Base-by-base conservation (phyloP, 1,140 invertebrate species). In the Marisa cornuarietis region DNA sequence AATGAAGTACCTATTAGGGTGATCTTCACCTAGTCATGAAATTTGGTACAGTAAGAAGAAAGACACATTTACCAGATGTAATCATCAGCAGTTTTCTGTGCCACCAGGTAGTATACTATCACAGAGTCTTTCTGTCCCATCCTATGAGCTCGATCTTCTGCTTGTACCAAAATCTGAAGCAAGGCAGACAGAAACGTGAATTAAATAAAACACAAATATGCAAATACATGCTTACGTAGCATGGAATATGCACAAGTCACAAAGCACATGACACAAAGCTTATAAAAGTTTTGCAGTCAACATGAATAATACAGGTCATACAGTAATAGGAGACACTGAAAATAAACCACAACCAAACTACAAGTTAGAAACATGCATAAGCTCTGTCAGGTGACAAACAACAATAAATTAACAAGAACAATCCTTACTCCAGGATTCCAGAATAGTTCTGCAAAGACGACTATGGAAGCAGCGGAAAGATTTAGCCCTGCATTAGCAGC, bases 401-500 rank as follows among this genome's bases (percentile, higher is more conserved):
- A 65, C 18, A 20, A 65, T 2, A 22, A 20, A 68, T 68, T 1
- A 13, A 68, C 22, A 68, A 58, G n/a, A 26, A 13, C 13, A 65
- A 54, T 8, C 78, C 81, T 78, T 80, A 89, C 96, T 86, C 97
- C 98, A 61, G 98, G 98, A 93, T 99, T 99, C 98, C 98, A 99
- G 90, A 96, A 97, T 22, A 99, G 92, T 92, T 99, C 98, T 0
- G 97, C 97, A 93, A 99, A 99, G 0, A 99, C 90, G 20, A 99
- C 97, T 7, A 97, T 91, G 81, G 94, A 93, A 6, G 98, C 97
- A 6, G 97, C 95, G 0, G 98, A 99, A 66, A 99, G 92, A 24
- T 97, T 99, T 51, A 91, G 79, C 42, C 90, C 90, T 0, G 96
- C 93, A 91, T 96, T 96, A 63, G 98, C 97, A 20, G 98, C 97